Evolutionary conservation across 2,888 invertebrate genomes (phyloP), one percentile per base, ranked within the genome.

Genomic region (Ditylenchus weischeri): DNA sequence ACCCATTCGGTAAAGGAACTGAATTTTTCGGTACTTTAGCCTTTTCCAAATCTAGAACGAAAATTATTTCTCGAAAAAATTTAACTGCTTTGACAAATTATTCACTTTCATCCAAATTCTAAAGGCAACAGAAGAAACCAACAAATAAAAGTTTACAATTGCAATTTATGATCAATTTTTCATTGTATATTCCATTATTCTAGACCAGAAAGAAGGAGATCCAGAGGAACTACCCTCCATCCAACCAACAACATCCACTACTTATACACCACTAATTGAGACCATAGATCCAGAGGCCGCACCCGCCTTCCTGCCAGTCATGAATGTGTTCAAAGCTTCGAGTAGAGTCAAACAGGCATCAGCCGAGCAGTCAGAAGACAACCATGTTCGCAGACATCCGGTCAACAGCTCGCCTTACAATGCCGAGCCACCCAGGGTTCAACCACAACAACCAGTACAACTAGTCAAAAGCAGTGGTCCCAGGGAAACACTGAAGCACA

Each of bases 291-390:
- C 47, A 43, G 62, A 62, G 43, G 36, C 57, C 35, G 48, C 57
- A 29, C 68, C 67, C 8, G 65, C 65, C 38, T 62, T 71, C 36
- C 43, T 71, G 15, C 71, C 71, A 0, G 58, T 66, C 18, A 71
- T 71, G 70, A 70, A 47, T 21, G 66, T 49, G 15, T 71, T 71
- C 62, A 71, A 71, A 36, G 65, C 65, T 23, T 51, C 51, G 0
- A 23, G 63, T 29, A 23, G 43, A 10, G 54, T 19, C 15, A 43
- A 43, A 43, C 57, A n/a, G 13, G 35, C 43, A 36, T 38, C 62
- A 10, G 23, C 38, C 10, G 50, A 36, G 15, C 35, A 19, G 13
- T 29, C 29, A 13, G 23, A n/a, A n/a, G 59, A 59, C 35, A 62
- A 62, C 49, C 13, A 62, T 29, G 47, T 62, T 62, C 62, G 62